Conservation (phyloP, 2,797 vertebrate genomes). For the Fistularia tabacaria region DNA sequence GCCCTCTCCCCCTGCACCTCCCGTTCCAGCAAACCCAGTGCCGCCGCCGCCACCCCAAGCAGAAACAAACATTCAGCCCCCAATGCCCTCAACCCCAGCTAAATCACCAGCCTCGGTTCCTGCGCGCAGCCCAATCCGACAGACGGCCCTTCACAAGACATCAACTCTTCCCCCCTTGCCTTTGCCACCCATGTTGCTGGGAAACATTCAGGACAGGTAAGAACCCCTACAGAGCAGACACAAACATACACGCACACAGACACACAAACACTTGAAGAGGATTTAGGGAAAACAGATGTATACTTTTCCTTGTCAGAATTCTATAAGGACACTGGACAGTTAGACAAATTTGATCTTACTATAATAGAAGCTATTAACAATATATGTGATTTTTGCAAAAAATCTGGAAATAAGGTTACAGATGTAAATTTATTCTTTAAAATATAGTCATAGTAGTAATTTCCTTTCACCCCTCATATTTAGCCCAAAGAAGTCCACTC, state of each 20-base stretch:
- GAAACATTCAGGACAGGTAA: slow-evolving; percentile 94
- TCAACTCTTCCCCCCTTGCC: slow-evolving; percentile 94
- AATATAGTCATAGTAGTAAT: background rate
- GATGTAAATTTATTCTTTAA: too few species aligned
- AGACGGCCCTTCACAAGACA: slow-evolving; percentile 83
- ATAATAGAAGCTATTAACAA: too few species aligned
- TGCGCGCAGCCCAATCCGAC: slow-evolving; percentile 62
- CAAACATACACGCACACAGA: too few species aligned
- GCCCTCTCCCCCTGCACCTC: slow-evolving; percentile 53
- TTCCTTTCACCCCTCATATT: slow-evolving; percentile 2
- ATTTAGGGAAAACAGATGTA: too few species aligned
- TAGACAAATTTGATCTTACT: too few species aligned
- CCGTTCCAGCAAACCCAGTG: slow-evolving; percentile 51
- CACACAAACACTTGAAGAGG: too few species aligned
- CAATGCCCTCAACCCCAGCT: slow-evolving; percentile 40
- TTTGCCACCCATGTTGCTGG: slow-evolving; percentile 88
- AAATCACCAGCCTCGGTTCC: slow-evolving; percentile 73
- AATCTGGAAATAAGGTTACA: too few species aligned
- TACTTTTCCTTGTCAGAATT: too few species aligned
- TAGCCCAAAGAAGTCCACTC: slow-evolving; percentile 89
- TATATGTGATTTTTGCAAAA: too few species aligned
- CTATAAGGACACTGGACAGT: too few species aligned
- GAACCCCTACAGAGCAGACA: slow-evolving; percentile 19
- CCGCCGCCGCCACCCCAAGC: slow-evolving; percentile 72
- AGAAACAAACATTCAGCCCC: slow-evolving; percentile 36